These are phyloP conservation scores for Rapana venosa DNA, from an alignment of 2,888 invertebrate genomes.

Conservation along the genomic window DNA sequence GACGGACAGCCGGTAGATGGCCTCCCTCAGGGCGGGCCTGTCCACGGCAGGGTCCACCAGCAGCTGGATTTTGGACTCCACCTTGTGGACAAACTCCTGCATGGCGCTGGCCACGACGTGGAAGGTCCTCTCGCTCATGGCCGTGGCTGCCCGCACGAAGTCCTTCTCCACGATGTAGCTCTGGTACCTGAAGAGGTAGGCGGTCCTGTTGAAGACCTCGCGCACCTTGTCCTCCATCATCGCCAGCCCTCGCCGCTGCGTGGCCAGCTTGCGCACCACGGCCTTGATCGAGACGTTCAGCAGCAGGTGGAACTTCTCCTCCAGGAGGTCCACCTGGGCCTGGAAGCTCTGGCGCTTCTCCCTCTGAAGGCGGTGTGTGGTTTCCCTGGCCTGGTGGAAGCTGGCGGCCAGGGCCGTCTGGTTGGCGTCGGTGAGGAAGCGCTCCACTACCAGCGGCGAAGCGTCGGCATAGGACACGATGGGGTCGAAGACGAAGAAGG, in stretches of 20 bases:
- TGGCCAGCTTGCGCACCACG: constrained; percentile 21
- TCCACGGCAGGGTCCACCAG: background rate
- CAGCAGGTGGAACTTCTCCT: constrained; percentile 44
- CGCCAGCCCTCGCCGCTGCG: constrained; percentile 38
- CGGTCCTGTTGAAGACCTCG: constrained; percentile 47
- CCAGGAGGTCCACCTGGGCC: constrained; percentile 39
- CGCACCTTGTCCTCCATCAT: constrained; percentile 45
- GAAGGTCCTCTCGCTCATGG: constrained; percentile 66
- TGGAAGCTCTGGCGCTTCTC: constrained; percentile 41
- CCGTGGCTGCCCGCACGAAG: constrained; percentile 60
- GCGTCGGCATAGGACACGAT: constrained; percentile 62
- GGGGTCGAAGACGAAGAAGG: constrained; percentile 59
- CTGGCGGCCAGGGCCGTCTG: constrained; percentile 41
- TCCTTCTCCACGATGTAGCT: constrained; percentile 60
- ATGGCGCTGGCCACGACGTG: constrained; percentile 55
- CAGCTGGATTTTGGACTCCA: constrained; percentile 1
- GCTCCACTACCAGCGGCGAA: constrained; percentile 59
- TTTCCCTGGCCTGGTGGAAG: constrained; percentile 47
- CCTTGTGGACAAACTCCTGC: constrained; percentile 52
- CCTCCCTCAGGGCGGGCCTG: constrained; percentile 20
- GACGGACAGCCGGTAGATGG: constrained; percentile 47
- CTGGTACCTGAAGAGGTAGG: constrained; percentile 57
- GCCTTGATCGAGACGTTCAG: background rate
- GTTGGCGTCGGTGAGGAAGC: constrained; percentile 52
- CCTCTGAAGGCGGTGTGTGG: constrained; percentile 44